Evolutionary conservation across 2,888 invertebrate species (phyloP), one percentile per base, ranked within the genome.

Genomic region (Pachliopta kotzebuea): DNA sequence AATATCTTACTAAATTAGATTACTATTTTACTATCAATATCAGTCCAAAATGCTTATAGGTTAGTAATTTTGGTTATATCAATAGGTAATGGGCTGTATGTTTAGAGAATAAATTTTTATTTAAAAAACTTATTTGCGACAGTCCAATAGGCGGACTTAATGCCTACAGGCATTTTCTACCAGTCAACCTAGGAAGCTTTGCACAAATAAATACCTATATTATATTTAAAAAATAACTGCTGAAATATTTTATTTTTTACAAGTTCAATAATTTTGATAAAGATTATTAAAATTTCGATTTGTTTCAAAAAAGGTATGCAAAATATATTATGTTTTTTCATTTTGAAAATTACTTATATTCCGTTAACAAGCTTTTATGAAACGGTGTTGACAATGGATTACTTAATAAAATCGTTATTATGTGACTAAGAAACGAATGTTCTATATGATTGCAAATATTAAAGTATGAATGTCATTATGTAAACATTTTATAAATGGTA

Each of bases 81-180:
- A 31, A 56, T 50, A 62, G 62, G 57, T 52, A 18, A 49, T 23
- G 67, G 67, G 69, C 68, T 68, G 69, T 77, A 84, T 85, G 80
- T 81, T 81, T 81, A 78, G 80, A 79, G 79, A 84, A 82, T 72
- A 83, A 80, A 85, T 81, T 84, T 87, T 85, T 86, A 87, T 85
- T 78, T 73, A 76, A 72, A 72, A 79, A 56, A 73, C 68, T 70
- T 71, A 72, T n/a, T 60, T 60, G 4, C 20, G 49, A 50, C 72
- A 70, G 69, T 71, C 69, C 72, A 72, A 68, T 72, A 70, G 6
- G 26, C 26, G 26, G 6, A 3, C 4, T 26, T 26, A 26, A n/a
- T n/a, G n/a, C n/a, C n/a, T n/a, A n/a, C n/a, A n/a, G n/a, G n/a
- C n/a, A n/a, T n/a, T n/a, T n/a, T n/a, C n/a, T n/a, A n/a, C n/a